A percentile compares a stretch with the other conserved stretches of the same genome.
Conservation (phyloP, 2,888 invertebrate genomes). For the Habrosyne pyritoides region DNA sequence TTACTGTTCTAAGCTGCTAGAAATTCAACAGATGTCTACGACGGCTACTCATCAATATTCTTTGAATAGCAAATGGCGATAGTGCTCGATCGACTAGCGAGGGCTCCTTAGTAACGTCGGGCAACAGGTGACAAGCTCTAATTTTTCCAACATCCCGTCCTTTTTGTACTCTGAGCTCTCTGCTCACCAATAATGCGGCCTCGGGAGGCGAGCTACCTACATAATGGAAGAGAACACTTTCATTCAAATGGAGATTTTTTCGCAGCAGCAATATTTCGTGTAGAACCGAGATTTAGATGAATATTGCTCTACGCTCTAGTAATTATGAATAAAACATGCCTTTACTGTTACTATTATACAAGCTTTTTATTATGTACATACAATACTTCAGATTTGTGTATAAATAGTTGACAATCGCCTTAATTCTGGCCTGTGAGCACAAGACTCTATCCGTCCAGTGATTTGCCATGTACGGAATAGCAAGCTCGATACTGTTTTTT, state of each 20-base stretch:
- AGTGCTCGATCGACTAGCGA: conserved; percentile 27
- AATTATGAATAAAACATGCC: conserved; percentile 42
- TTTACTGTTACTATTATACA: conserved; percentile 15
- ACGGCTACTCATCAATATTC: conserved; percentile 44
- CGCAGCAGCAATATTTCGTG: conserved; percentile 35
- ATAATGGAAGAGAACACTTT: conserved; percentile 31
- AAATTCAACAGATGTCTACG: background rate
- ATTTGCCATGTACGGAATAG: too few species aligned
- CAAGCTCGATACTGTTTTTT: too few species aligned
- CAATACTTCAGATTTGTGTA: too few species aligned
- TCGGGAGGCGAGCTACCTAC: conserved; percentile 13
- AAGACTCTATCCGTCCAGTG: too few species aligned
- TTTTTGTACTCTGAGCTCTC: conserved; percentile 26
- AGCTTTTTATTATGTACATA: too few species aligned
- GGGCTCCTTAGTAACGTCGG: conserved; percentile 22
- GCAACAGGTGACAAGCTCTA: conserved; percentile 56
- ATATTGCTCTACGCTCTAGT: conserved; percentile 45
- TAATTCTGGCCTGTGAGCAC: too few species aligned
- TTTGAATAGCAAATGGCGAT: conserved; percentile 33
- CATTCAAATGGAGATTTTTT: conserved; percentile 38
- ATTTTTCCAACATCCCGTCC: conserved; percentile 42
- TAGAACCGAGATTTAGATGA: conserved; percentile 40
- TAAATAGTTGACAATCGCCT: too few species aligned
- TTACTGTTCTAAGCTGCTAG: background rate
- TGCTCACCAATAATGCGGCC: conserved; percentile 11